Conservation (phyloP, 2,888 invertebrate species). For the Pogonocherus hispidulus region DNA sequence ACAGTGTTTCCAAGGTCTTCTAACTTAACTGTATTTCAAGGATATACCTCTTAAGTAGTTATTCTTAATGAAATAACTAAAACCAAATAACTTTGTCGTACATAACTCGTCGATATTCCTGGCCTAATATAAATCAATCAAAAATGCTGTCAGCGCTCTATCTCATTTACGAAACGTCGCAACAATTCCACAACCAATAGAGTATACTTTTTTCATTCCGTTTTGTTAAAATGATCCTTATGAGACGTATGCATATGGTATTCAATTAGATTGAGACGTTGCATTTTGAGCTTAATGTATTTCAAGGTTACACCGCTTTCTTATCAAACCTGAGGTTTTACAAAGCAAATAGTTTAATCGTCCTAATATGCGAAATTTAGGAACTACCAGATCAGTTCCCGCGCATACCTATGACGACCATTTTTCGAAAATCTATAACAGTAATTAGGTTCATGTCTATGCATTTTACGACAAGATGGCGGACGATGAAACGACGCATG, state of each 20-base stretch:
- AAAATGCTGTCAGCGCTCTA: conserved; percentile 6
- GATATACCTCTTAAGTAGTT: conserved; percentile 49
- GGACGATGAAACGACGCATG: conserved; percentile 45
- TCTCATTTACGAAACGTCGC: conserved; percentile 47
- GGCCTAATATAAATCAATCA: background rate
- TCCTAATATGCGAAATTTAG: background rate
- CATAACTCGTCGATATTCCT: background rate
- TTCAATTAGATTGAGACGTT: conserved; percentile 20
- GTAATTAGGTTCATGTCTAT: conserved; percentile 28
- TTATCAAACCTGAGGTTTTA: conserved; percentile 4
- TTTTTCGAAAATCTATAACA: conserved; percentile 33
- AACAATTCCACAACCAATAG: conserved; percentile 36
- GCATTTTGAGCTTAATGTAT: conserved; percentile 42
- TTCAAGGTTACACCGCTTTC: conserved; percentile 50
- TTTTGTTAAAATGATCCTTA: conserved; percentile 41
- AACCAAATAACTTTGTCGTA: background rate
- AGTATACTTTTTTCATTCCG: conserved; percentile 41
- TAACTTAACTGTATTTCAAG: conserved; percentile 58
- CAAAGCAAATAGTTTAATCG: background rate
- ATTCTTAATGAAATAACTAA: conserved; percentile 26
- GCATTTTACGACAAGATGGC: conserved; percentile 49
- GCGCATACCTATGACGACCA: background rate
- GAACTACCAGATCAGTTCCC: background rate
- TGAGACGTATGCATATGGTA: conserved; percentile 35
- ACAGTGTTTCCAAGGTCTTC: conserved; percentile 68